Conservation (phyloP, 2,888 invertebrate genomes). For the Theretra japonica region DNA sequence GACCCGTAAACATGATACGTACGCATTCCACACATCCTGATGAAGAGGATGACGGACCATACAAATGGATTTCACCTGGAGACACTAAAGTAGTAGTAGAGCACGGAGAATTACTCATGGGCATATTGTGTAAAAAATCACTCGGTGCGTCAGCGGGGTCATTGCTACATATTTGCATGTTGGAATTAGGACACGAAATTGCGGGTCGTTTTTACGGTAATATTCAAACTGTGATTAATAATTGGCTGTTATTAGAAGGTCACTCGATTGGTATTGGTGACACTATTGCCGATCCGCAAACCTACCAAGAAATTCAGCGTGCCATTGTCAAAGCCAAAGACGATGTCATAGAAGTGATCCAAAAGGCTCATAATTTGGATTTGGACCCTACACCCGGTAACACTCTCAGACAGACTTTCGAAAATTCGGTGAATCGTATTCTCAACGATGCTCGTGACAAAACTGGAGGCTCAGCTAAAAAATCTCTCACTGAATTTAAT, state of each 20-base stretch:
- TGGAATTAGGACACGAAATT: constrained; percentile 98
- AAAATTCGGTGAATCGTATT: constrained; percentile 99
- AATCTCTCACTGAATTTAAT: constrained; percentile 99
- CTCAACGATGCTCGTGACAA: constrained; percentile 99
- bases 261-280: constrained; percentile 99
- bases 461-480: constrained; percentile 99
- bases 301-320: constrained; percentile 98
- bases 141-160: constrained; percentile 99
- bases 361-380: constrained; percentile 99
- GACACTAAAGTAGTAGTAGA: constrained; percentile 99
- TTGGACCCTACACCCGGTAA: constrained; percentile 99
- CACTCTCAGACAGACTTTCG: constrained; percentile 99
- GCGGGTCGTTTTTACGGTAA: constrained; percentile 99
- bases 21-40: constrained; percentile 99
- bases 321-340: constrained; percentile 99
- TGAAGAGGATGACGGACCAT: constrained; percentile 99
- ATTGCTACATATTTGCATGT: constrained; percentile 97
- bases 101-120: constrained; percentile 98
- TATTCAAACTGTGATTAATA: constrained; percentile 99
- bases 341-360: constrained; percentile 99
- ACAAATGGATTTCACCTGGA: constrained; percentile 99
- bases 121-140: constrained; percentile 99
- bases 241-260: constrained; percentile 98
- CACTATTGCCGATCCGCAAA: constrained; percentile 99
- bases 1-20: constrained; percentile 98